A percentile compares a stretch with the other conserved stretches of the same genome.
Evolutionary conservation across 2,888 invertebrate species (phyloP).

Genomic region (Clusia tigrina): DNA sequence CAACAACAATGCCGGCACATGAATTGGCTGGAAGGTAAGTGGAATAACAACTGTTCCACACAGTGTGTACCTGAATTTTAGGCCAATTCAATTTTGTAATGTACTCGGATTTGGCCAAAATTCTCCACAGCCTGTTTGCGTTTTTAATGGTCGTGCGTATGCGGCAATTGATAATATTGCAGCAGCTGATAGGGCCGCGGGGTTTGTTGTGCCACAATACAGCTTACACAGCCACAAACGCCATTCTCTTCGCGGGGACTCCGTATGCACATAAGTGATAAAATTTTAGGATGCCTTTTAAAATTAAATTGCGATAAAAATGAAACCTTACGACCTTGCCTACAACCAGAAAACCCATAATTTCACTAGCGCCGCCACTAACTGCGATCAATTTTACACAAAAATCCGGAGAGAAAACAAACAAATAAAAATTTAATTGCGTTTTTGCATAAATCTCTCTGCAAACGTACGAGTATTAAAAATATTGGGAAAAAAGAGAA

Average conservation of each 20-base stretch:
- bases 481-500: neutral
- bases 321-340: constrained; percentile 22
- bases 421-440: constrained; percentile 20
- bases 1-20: too few relatives aligned
- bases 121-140: too few relatives aligned
- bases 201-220: too few relatives aligned
- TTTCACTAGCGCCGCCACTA: constrained; percentile 13
- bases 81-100: too few relatives aligned
- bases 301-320: neutral
- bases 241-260: neutral
- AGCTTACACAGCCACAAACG: too few relatives aligned
- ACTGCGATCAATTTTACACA: neutral
- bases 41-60: too few relatives aligned
- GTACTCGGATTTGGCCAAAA: too few relatives aligned
- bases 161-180: too few relatives aligned
- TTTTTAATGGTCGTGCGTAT: too few relatives aligned
- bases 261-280: neutral
- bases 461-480: neutral
- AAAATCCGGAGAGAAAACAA: neutral
- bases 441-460: constrained; percentile 21
- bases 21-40: too few relatives aligned
- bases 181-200: too few relatives aligned
- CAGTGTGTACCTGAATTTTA: too few relatives aligned
- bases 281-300: neutral
- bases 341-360: constrained; percentile 16